Base-by-base conservation (phyloP, 35 echinoderm and acorn worm species). In the Stichopus chloronotus region DNA sequence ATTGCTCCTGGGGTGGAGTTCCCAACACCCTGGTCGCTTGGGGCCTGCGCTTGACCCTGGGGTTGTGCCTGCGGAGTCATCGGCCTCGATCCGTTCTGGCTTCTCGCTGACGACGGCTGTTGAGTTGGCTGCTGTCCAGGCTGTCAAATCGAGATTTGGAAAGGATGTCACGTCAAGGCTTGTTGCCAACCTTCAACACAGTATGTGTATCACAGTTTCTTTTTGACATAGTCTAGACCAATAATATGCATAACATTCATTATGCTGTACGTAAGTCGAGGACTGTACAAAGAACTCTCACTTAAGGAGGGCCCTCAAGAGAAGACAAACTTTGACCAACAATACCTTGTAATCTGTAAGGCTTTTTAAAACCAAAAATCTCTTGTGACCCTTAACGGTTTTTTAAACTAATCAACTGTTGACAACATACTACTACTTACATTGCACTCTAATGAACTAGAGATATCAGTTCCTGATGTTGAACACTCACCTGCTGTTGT, bases 41-140 rank as follows among this genome's bases (percentile, higher is more conserved):
- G 94, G n/a, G 87, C 91, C 91, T 95, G 94, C 3, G 59, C 94
- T 54, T 94, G 93, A 12, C 86, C 93, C 80, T 94, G 94, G 30
- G 89, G 97, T 91, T 96, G 95, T 24, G 88, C 84, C 76, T 97
- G 96, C 60, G 97, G 97, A 24, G 97, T 99, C 93, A 99, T 93
- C 24, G 97, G 97, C 79, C 97, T 78, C 14, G 90, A 91, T 25
- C 95, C 97, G 56, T 93, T 95, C 91, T 97, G 96, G 23, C 94
- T 92, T 80, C 95, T 69, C 13, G 56, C 24, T 43, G 78, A 52
- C 17, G 77, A 52, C 53, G 78, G 84, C 78, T 92, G 94, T 25
- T 91, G 90, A 56, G 76, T 93, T 85, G 72, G 95, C 63, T 96
- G 95, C 81, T 95, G 94, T 83, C 91, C 90, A 65, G 90, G 94